Evolutionary conservation across 2,888 invertebrate genomes (phyloP).

Genomic region (Aspidiotus rigidus): DNA sequence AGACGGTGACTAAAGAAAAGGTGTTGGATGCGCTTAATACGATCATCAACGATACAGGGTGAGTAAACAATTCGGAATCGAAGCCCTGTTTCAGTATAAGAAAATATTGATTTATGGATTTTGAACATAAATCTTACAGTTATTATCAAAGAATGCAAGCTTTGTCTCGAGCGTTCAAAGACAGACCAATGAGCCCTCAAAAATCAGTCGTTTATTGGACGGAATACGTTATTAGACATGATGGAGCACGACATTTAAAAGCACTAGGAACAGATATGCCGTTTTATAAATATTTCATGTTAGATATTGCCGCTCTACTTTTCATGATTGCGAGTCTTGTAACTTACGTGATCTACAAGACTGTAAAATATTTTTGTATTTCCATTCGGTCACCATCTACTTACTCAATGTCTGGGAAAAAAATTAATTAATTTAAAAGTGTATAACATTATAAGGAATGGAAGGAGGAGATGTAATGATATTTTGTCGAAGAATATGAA

Average conservation of each 20-base stretch:
- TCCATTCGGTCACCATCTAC: no score
- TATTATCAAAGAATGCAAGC: constrained; percentile 13
- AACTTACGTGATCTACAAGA: no score
- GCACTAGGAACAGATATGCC: not conserved
- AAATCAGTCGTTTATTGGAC: constrained; percentile 19
- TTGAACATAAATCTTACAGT: not conserved
- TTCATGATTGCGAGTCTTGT: not conserved
- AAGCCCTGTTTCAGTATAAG: no score
- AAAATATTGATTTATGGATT: not conserved
- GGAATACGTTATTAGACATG: constrained; percentile 9
- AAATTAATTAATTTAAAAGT: no score
- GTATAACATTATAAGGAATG: no score
- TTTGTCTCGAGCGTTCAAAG: constrained; percentile 10
- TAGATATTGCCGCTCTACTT: not conserved
- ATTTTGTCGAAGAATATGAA: no score
- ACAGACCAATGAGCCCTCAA: constrained; percentile 13
- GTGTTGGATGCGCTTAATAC: not conserved
- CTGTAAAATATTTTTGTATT: no score
- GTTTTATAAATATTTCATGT: constrained; percentile 9
- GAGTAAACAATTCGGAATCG: not conserved
- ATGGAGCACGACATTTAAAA: constrained; percentile 11
- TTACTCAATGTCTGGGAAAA: no score
- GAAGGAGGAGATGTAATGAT: no score
- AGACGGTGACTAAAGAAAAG: not conserved
- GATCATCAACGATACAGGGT: constrained; percentile 1